Percentiles rank a stretch among this genome's conserved stretches.
These are phyloP conservation scores for Bombus polaris DNA, from an alignment of 1,140 invertebrate species.

Conservation along the genomic window DNA sequence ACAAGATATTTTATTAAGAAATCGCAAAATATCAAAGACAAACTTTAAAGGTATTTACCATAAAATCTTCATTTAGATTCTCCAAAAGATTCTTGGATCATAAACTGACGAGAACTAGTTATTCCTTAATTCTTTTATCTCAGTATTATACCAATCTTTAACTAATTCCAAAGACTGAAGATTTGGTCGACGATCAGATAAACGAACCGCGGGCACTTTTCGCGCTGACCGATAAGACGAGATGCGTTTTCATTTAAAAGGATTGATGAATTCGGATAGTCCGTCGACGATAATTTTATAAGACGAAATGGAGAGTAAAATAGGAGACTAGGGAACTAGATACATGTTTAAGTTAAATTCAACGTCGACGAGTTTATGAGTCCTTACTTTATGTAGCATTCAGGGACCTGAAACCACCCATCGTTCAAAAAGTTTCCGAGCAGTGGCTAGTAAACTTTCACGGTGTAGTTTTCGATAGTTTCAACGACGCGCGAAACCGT, in stretches of 20 bases:
- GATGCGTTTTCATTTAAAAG: background rate
- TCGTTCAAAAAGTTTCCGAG: conserved; percentile 66
- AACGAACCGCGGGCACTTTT: background rate
- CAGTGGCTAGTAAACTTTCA: conserved; percentile 56
- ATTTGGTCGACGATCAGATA: background rate
- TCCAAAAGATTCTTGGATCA: no score
- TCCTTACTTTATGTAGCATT: conserved; percentile 59
- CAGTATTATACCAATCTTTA: background rate
- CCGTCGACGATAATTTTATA: background rate
- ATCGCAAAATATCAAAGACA: no score
- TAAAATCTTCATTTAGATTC: background rate
- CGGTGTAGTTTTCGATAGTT: conserved; percentile 61
- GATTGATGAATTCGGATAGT: background rate
- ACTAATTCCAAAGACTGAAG: background rate
- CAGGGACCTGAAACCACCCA: conserved; percentile 54
- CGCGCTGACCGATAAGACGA: background rate
- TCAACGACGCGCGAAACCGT: conserved; percentile 59
- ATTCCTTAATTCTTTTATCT: background rate
- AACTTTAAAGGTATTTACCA: background rate
- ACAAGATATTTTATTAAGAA: no score
- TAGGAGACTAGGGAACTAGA: background rate
- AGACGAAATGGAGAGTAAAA: background rate
- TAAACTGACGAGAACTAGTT: background rate
- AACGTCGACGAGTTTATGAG: conserved; percentile 42
- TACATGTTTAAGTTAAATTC: conserved; percentile 48